phyloP scores from a whole-genome alignment of 2,113 vertebrate genomes.

The Scolopax mira region DNA sequence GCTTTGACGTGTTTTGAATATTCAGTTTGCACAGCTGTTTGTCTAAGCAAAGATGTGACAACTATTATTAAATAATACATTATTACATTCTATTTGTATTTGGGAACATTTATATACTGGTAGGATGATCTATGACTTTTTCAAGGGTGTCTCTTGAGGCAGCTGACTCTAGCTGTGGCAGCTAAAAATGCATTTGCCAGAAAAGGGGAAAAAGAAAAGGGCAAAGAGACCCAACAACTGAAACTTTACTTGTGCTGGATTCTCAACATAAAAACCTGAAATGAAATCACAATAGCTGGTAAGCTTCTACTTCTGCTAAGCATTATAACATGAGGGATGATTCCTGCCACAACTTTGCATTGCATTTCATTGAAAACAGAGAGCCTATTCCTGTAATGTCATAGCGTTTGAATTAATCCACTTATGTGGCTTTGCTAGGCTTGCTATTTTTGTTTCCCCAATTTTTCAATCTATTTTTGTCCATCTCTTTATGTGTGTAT shows the following conservation, averaged over 20 bases:
- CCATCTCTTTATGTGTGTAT: background rate
- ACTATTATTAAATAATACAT: constrained; percentile 20
- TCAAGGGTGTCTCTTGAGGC: background rate
- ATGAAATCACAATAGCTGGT: background rate
- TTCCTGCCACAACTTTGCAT: background rate
- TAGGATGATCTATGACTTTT: background rate
- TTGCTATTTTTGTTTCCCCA: constrained; percentile 45
- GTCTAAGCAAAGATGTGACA: background rate
- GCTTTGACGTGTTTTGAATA: background rate
- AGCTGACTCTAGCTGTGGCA: background rate
- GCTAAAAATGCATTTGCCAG: background rate
- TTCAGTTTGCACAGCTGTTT: background rate
- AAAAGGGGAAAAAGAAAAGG: background rate
- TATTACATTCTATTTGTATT: background rate
- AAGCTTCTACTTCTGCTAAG: background rate
- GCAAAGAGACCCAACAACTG: background rate
- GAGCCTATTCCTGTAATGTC: constrained; percentile 7
- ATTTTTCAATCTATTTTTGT: constrained; percentile 41
- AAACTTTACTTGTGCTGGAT: background rate
- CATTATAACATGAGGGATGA: background rate
- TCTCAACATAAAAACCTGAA: background rate
- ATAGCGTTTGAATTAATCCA: constrained; percentile 5
- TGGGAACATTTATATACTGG: background rate
- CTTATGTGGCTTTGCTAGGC: constrained; percentile 31
- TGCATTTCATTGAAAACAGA: constrained; percentile 23